Percentiles rank a stretch among this genome's conserved stretches.
These are phyloP conservation scores for Porites australiensis DNA, from an alignment of 64 coral and sea anemone species.

Conservation along the genomic window DNA sequence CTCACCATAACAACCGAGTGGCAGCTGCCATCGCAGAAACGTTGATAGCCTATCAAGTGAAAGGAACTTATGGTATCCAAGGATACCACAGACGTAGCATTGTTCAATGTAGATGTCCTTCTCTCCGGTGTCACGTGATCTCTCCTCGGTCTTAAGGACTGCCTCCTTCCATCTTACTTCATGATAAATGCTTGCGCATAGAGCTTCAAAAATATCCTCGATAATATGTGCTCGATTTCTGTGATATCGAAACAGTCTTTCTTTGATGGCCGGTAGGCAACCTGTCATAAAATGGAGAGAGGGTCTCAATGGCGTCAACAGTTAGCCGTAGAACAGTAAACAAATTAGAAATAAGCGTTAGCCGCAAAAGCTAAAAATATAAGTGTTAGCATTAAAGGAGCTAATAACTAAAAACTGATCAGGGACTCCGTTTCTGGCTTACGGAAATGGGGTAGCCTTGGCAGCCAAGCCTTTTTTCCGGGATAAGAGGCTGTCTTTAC, in stretches of 20 bases:
- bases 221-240: not conserved
- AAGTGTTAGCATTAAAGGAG: too few species aligned
- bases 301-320: too few species aligned
- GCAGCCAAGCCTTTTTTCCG: too few species aligned
- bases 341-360: too few species aligned
- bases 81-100: conserved; percentile 9
- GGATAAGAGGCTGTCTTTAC: too few species aligned
- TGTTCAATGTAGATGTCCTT: not conserved
- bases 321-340: too few species aligned
- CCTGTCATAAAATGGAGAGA: too few species aligned
- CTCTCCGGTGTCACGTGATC: not conserved
- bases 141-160: not conserved
- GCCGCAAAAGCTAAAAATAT: too few species aligned
- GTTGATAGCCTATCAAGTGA: not conserved
- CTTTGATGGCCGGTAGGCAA: not conserved
- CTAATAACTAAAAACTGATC: too few species aligned
- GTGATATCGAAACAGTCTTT: not conserved
- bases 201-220: not conserved
- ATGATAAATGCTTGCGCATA: not conserved
- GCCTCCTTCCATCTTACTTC: not conserved
- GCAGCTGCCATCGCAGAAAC: not conserved
- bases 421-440: too few species aligned
- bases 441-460: too few species aligned
- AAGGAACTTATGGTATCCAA: conserved; percentile 2
- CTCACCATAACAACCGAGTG: conserved; percentile 5